phyloP scores from a whole-genome alignment of 2,888 invertebrate genomes.

The Caradrina clavipalpis region DNA sequence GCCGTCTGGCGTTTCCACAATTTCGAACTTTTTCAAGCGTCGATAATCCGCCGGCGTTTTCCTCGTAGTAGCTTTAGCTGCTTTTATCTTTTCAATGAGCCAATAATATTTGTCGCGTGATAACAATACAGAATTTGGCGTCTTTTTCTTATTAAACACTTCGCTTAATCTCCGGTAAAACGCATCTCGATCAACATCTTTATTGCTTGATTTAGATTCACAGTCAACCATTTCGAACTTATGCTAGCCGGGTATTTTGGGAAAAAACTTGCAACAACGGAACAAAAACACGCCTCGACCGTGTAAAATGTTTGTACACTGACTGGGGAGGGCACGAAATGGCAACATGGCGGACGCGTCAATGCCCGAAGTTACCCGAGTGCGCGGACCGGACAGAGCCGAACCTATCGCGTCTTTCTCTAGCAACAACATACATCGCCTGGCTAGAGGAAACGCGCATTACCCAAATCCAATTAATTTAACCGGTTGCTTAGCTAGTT shows the following conservation, averaged over 20 bases:
- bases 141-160: constrained; percentile 66
- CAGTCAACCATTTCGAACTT: constrained; percentile 31
- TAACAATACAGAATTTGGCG: constrained; percentile 69
- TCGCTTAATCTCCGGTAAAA: constrained; percentile 71
- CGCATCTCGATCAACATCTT: constrained; percentile 69
- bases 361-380: constrained; percentile 69
- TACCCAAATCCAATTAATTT: constrained; percentile 41
- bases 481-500: constrained; percentile 45
- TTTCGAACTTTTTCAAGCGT: constrained; percentile 72
- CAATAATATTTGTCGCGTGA: constrained; percentile 70
- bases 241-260: constrained; percentile 37
- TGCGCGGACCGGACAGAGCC: constrained; percentile 65
- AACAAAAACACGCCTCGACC: constrained; percentile 32
- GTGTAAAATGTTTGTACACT: constrained; percentile 53
- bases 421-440: constrained; percentile 16
- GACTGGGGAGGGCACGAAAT: constrained; percentile 65
- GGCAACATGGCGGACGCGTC: constrained; percentile 58
- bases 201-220: constrained; percentile 29
- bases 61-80: constrained; percentile 63
- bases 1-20: constrained; percentile 70
- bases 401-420: constrained; percentile 58
- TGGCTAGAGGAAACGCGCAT: constrained; percentile 40
- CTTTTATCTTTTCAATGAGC: constrained; percentile 72
- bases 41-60: constrained; percentile 74
- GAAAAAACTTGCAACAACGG: constrained; percentile 27